These are phyloP conservation scores for Meta bourneti DNA, from an alignment of 2,888 invertebrate genomes.

Conservation along the genomic window DNA sequence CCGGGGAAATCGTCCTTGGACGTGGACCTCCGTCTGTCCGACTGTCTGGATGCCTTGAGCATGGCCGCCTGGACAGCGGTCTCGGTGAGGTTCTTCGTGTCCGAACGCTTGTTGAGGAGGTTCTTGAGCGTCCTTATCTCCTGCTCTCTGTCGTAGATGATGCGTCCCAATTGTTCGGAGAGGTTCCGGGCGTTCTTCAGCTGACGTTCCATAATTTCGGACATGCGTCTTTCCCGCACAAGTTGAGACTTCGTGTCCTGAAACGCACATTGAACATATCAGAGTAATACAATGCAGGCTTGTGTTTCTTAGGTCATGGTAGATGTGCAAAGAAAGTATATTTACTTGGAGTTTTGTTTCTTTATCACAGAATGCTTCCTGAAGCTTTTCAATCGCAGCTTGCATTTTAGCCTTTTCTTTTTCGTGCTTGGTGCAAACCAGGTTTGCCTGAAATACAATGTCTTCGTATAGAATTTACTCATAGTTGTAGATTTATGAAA, in stretches of 20 bases:
- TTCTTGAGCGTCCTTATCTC: constrained; percentile 69
- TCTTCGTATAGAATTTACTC: neutral
- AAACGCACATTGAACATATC: neutral
- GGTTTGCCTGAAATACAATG: constrained; percentile 47
- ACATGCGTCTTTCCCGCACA: constrained; percentile 68
- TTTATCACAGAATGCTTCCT: constrained; percentile 75
- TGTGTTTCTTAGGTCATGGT: neutral
- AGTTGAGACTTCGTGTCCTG: constrained; percentile 71
- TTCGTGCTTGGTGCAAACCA: constrained; percentile 72
- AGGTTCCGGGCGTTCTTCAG: constrained; percentile 63
- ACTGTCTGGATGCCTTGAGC: constrained; percentile 47
- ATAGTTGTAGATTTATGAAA: neutral
- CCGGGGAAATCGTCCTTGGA: constrained; percentile 70
- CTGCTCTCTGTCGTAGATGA: constrained; percentile 66
- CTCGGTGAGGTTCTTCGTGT: constrained; percentile 27
- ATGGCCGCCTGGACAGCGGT: constrained; percentile 43
- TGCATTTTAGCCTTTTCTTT: constrained; percentile 75
- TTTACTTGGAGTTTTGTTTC: constrained; percentile 73
- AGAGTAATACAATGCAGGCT: too few relatives aligned
- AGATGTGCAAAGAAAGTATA: neutral
- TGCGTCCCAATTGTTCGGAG: constrained; percentile 58
- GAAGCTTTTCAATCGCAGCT: constrained; percentile 70
- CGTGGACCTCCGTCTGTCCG: constrained; percentile 34
- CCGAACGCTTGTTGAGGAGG: constrained; percentile 60
- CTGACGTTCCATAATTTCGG: constrained; percentile 68